A percentile compares a stretch with the other conserved stretches of the same genome.
phyloP scores from a whole-genome alignment of 64 coral and sea anemone genomes.

The Hydrozoanthus tunicans region DNA sequence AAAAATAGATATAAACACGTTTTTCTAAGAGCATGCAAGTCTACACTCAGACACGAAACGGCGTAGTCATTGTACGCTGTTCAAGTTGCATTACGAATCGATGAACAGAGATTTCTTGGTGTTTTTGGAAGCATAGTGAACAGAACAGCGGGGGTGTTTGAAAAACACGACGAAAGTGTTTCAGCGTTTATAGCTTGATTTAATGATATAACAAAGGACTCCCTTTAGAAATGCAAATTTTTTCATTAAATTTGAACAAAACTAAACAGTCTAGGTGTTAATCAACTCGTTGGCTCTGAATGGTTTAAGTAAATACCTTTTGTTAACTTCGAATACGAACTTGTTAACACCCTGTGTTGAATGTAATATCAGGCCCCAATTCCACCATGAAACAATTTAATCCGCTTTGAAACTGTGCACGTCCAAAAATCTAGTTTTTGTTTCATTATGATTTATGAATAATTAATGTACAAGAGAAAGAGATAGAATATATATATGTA shows the following conservation, averaged over 20 bases:
- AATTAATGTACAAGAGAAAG: slow-evolving; percentile 40
- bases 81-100: neutral
- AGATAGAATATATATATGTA: slow-evolving; percentile 29
- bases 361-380: neutral
- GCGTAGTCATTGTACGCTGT: neutral
- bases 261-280: slow-evolving; percentile 27
- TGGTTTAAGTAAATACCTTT: slow-evolving; percentile 35
- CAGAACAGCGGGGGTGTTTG: slow-evolving; percentile 18
- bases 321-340: neutral
- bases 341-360: neutral
- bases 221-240: slow-evolving; percentile 57
- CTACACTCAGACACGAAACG: neutral
- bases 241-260: slow-evolving; percentile 35
- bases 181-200: neutral
- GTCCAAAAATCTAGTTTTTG: slow-evolving; percentile 13
- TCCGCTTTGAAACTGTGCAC: neutral
- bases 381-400: neutral
- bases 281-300: slow-evolving; percentile 39
- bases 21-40: neutral
- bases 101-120: neutral
- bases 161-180: neutral
- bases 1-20: slow-evolving; percentile 19
- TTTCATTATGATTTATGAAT: slow-evolving; percentile 2
- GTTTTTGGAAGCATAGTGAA: neutral
- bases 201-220: slow-evolving; percentile 38